These are phyloP conservation scores for Vicugna pacos DNA, from an alignment of 2,113 vertebrate genomes.

Conservation along the genomic window DNA sequence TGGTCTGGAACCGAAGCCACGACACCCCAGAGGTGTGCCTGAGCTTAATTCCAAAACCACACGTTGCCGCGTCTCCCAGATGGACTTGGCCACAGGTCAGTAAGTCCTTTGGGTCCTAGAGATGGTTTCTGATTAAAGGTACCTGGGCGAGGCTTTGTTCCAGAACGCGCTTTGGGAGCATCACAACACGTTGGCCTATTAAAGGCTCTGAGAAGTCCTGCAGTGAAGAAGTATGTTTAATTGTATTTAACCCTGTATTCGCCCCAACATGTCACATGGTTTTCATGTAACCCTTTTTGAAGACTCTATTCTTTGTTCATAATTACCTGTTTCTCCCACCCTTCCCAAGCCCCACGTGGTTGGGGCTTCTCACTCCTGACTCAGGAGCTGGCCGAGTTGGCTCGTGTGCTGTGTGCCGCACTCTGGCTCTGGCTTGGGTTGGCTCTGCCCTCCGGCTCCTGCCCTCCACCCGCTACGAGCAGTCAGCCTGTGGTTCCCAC, in stretches of 20 bases:
- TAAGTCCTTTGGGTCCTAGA: fast-evolving
- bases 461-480: no score
- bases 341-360: fast-evolving
- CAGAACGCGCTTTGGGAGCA: background rate
- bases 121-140: background rate
- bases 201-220: background rate
- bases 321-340: background rate
- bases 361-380: background rate
- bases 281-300: no score
- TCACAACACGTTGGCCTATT: fast-evolving
- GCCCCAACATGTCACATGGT: fast-evolving
- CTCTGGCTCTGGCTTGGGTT: fast-evolving
- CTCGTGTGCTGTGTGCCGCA: no score
- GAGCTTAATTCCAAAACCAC: background rate
- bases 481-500: background rate
- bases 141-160: no score
- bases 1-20: background rate
- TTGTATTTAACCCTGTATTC: background rate
- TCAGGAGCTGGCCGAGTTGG: background rate
- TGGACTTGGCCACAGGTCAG: fast-evolving
- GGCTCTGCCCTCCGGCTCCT: background rate
- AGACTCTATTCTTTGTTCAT: fast-evolving
- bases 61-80: fast-evolving
- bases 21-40: background rate
- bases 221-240: fast-evolving